These are phyloP conservation scores for Drosophila mayri DNA, from an alignment of 1,140 invertebrate species.

Conservation along the genomic window DNA sequence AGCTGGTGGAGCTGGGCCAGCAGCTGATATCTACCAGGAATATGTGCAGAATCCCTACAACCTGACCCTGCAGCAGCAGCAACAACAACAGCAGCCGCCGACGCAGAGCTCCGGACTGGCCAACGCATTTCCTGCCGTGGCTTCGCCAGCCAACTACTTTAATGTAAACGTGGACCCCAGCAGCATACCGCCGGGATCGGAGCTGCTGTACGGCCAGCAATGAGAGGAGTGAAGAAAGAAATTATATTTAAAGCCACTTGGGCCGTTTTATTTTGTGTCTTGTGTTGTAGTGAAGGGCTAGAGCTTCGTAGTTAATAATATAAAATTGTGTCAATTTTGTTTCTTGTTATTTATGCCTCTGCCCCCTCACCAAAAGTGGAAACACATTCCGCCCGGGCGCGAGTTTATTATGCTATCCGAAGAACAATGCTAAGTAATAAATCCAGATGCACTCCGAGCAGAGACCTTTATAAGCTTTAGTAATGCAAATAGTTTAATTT, in stretches of 20 bases:
- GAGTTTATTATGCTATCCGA: slow-evolving; percentile 35
- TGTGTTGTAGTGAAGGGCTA: slow-evolving; percentile 32
- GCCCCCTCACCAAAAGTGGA: slow-evolving; percentile 15
- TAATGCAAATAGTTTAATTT: slow-evolving; percentile 73
- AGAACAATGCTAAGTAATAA: slow-evolving; percentile 26
- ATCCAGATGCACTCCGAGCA: slow-evolving; percentile 30
- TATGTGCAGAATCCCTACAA: slow-evolving; percentile 86
- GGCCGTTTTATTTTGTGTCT: slow-evolving; percentile 29
- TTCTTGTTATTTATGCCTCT: slow-evolving; percentile 45
- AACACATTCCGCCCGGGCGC: slow-evolving; percentile 46
- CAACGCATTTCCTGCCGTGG: slow-evolving; percentile 27
- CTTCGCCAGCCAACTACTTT: slow-evolving; percentile 86
- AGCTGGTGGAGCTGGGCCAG: slow-evolving; percentile 20
- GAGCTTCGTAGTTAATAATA: slow-evolving; percentile 34
- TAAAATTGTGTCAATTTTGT: slow-evolving; percentile 50
- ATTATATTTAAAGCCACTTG: slow-evolving; percentile 20
- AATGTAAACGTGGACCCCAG: slow-evolving; percentile 84
- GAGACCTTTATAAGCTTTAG: slow-evolving; percentile 68
- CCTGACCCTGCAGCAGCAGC: slow-evolving; percentile 69
- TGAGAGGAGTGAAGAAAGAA: slow-evolving; percentile 22
- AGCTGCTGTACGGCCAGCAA: slow-evolving; percentile 86
- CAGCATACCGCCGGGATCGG: slow-evolving; percentile 86
- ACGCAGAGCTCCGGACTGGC: slow-evolving; percentile 10
- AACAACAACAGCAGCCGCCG: slow-evolving; percentile 31
- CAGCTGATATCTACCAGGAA: slow-evolving; percentile 85